Evolutionary conservation across 2,888 invertebrate species (phyloP).

Genomic region (Elgonia sp.): DNA sequence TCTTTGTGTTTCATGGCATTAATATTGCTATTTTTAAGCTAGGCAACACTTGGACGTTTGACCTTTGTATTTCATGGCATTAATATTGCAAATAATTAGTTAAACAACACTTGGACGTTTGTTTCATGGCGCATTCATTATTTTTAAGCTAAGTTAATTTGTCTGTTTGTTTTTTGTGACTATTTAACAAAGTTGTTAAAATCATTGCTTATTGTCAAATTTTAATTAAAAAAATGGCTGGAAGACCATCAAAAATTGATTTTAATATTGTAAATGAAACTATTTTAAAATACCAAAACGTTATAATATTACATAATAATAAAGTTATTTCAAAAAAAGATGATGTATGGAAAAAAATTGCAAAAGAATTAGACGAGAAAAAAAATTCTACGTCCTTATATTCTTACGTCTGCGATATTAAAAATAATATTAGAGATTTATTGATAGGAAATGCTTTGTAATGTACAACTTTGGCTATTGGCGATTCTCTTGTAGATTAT

Average conservation of each 20-base stretch:
- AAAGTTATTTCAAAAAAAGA: constrained; percentile 17
- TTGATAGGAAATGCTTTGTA: not conserved
- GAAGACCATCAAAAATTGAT: constrained; percentile 10
- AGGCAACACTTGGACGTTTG: no score
- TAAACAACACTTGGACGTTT: no score
- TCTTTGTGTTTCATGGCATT: no score
- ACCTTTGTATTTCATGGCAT: no score
- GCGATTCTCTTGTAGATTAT: not conserved
- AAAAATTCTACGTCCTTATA: not conserved
- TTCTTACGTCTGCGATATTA: constrained; percentile 15
- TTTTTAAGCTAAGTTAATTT: no score
- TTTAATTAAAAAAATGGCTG: not conserved
- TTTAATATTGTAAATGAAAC: not conserved
- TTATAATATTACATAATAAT: constrained; percentile 7
- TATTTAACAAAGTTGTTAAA: no score
- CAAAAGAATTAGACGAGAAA: not conserved
- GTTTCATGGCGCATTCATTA: no score
- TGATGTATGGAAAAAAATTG: constrained; percentile 4
- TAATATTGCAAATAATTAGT: no score
- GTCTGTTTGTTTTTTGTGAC: no score
- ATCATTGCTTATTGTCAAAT: no score
- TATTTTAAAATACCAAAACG: constrained; percentile 3
- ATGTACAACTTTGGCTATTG: not conserved
- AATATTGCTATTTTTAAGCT: no score
- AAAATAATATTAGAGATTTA: not conserved